Evolutionary conservation across 2,113 vertebrate species (phyloP).

Genomic region (Epinephelus moara): DNA sequence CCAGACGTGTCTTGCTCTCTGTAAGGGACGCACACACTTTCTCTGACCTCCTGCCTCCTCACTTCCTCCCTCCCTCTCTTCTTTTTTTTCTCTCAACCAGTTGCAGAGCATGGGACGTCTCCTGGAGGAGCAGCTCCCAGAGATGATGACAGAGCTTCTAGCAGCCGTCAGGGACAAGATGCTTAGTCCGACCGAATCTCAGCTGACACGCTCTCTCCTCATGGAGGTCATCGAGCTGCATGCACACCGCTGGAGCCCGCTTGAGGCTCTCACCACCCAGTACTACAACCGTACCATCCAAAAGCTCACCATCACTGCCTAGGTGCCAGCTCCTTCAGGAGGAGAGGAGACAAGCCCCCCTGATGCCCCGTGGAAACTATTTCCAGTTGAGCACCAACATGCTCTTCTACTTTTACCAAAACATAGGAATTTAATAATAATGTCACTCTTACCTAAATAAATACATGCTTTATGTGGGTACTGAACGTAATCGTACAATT

Average conservation of each 20-base stretch:
- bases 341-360: conserved; percentile 38
- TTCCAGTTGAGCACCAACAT: not conserved
- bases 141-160: conserved; percentile 97
- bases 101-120: conserved; percentile 95
- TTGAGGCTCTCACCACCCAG: conserved; percentile 94
- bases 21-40: conserved; percentile 17
- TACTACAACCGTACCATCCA: conserved; percentile 99
- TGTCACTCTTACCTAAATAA: conserved; percentile 9
- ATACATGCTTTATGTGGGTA: conserved; percentile 4
- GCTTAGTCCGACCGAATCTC: conserved; percentile 95
- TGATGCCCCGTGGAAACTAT: not conserved
- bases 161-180: conserved; percentile 96
- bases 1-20: conserved; percentile 51
- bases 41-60: conserved; percentile 45
- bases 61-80: not conserved
- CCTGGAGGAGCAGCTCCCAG: conserved; percentile 96
- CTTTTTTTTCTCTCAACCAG: conserved; percentile 75
- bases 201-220: conserved; percentile 95
- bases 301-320: conserved; percentile 91
- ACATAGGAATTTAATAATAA: conserved; percentile 12
- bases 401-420: conserved; percentile 19
- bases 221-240: conserved; percentile 99
- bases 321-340: conserved; percentile 35
- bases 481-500: conserved; percentile 25
- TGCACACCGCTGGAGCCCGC: conserved; percentile 96